phyloP scores from a whole-genome alignment of 1,140 invertebrate genomes.

The Lepidurus couesii region DNA sequence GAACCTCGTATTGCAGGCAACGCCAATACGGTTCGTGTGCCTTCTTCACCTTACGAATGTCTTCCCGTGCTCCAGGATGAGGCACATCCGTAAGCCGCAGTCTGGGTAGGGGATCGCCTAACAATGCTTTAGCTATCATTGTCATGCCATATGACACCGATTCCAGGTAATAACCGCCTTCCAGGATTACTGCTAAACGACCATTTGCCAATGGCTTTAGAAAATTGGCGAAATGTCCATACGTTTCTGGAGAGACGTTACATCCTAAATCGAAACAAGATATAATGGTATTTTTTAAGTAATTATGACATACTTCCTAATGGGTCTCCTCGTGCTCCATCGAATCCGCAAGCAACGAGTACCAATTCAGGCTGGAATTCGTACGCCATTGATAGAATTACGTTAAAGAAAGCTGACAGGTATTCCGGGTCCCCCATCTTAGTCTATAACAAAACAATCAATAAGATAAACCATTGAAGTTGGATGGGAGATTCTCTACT shows the following conservation, averaged over 20 bases:
- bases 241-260: slow-evolving; percentile 78
- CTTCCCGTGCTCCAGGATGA: not conserved
- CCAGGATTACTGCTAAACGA: slow-evolving; percentile 71
- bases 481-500: slow-evolving; percentile 47
- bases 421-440: slow-evolving; percentile 88
- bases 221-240: slow-evolving; percentile 81
- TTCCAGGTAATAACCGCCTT: slow-evolving; percentile 89
- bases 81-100: not conserved
- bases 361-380: slow-evolving; percentile 85
- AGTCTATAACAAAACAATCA: slow-evolving; percentile 49
- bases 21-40: not conserved
- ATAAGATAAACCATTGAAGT: not conserved
- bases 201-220: slow-evolving; percentile 75
- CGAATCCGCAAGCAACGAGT: slow-evolving; percentile 88
- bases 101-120: slow-evolving; percentile 71
- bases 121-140: slow-evolving; percentile 75
- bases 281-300: not conserved
- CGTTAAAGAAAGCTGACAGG: slow-evolving; percentile 74
- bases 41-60: not conserved
- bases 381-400: slow-evolving; percentile 86
- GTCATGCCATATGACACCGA: slow-evolving; percentile 78
- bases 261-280: slow-evolving; percentile 52
- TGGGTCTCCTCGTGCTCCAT: slow-evolving; percentile 83
- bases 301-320: slow-evolving; percentile 57
- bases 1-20: not conserved